Evolutionary conservation across 2,888 invertebrate genomes (phyloP).

Genomic region (Dicyrtoma fusca): DNA sequence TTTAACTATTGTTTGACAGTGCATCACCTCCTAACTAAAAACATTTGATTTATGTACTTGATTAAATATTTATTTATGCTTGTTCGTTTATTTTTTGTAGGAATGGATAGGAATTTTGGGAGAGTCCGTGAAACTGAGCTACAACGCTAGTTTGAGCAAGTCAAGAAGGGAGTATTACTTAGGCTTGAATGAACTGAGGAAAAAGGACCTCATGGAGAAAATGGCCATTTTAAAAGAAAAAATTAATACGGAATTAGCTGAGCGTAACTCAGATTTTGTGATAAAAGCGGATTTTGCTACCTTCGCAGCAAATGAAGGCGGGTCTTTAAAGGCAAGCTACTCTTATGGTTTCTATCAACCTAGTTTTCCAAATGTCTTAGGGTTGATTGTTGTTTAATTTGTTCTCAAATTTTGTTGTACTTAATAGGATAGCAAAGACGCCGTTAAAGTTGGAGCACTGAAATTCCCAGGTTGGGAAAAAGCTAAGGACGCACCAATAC

Average conservation of each 20-base stretch:
- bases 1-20: too few relatives aligned
- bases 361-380: neutral
- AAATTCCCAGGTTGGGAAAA: constrained; percentile 56
- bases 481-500: constrained; percentile 40
- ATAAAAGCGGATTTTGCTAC: constrained; percentile 53
- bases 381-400: too few relatives aligned
- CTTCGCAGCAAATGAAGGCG: constrained; percentile 37
- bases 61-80: constrained; percentile 4
- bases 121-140: constrained; percentile 47
- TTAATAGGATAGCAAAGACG: constrained; percentile 46
- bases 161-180: constrained; percentile 50
- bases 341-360: neutral
- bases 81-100: constrained; percentile 33
- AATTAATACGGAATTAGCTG: constrained; percentile 43
- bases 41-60: neutral
- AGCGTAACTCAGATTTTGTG: constrained; percentile 42
- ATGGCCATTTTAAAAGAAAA: constrained; percentile 52
- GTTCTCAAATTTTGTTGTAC: constrained; percentile 13
- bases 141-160: constrained; percentile 40
- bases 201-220: constrained; percentile 47
- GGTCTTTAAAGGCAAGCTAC: constrained; percentile 1
- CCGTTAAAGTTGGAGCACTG: constrained; percentile 48
- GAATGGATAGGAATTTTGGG: constrained; percentile 51
- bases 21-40: too few relatives aligned
- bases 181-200: constrained; percentile 46